Evolutionary conservation across 2,888 invertebrate genomes (phyloP), one percentile per base, ranked within the genome.

Genomic region (Acanthoscelides obtectus): DNA sequence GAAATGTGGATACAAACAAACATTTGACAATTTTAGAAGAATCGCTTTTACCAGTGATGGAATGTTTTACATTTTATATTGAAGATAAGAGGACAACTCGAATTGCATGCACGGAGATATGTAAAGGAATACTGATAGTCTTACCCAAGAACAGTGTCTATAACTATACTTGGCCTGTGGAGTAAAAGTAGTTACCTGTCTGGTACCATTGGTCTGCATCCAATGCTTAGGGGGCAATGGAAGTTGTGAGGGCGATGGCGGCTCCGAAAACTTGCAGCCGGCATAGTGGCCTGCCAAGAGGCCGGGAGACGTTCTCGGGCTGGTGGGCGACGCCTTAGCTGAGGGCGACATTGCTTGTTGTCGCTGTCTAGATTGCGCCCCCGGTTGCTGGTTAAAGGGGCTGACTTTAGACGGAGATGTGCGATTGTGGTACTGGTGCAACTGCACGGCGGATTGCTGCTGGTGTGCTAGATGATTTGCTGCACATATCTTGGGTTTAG

Each of bases 151-250:
- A n/a, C n/a, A n/a, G n/a, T n/a, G 65, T n/a, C 65, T 20, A 20
- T 20, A 64, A 2, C 20, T 2, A 20, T 20, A 20, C 65, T 64
- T 20, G 65, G 65, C 65, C 17, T 25, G 25, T 25, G 25, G 45
- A 12, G 6, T 12, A 45, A 45, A 45, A 45, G 17, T 1, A 6
- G 17, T 4, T 45, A 45, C 45, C 45, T 45, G 45, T 45, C 45
- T 74, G 45, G 45, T 8, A 66, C 92, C 92, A 68, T 89, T 70
- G n/a, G 90, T 86, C 84, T 87, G 87, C 82, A 90, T 90, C 90
- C 94, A 94, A 83, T 92, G 91, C 78, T 88, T 88, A 71, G 94
- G 93, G 77, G 93, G 92, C 83, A 88, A 89, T 63, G 93, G 92
- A 77, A 92, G 86, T 80, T 90, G 89, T 73, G 91, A 90, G 80